Percentiles rank a stretch among this genome's conserved stretches.
Evolutionary conservation across 2,113 vertebrate species (phyloP).

Genomic region (Nannobrachium achirus): DNA sequence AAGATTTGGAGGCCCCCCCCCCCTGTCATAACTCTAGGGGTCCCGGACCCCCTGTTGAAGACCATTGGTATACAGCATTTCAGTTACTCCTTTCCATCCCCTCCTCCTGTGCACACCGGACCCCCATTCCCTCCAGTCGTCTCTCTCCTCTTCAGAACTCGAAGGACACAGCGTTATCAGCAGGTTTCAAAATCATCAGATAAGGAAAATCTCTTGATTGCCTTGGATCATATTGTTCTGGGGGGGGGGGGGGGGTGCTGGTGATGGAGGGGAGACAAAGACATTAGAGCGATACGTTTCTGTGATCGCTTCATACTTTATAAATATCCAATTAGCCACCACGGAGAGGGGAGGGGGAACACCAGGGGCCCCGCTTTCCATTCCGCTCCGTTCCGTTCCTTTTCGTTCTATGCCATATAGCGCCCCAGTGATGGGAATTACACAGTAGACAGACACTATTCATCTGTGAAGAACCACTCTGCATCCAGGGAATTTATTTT

Average conservation of each 20-base stretch:
- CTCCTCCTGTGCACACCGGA: neutral
- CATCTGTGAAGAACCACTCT: constrained; percentile 51
- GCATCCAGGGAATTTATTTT: constrained; percentile 58
- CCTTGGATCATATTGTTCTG: constrained; percentile 57
- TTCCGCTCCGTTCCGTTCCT: too few relatives aligned
- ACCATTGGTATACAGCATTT: too few relatives aligned
- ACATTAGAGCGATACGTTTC: constrained; percentile 36
- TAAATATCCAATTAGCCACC: constrained; percentile 57
- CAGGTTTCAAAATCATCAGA: constrained; percentile 44
- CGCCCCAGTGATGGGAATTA: neutral
- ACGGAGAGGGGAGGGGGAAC: neutral
- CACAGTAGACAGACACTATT: constrained; percentile 12
- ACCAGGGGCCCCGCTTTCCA: constrained; percentile 1
- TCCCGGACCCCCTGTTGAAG: too few relatives aligned
- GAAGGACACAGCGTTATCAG: constrained; percentile 27
- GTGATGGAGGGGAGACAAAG: constrained; percentile 42
- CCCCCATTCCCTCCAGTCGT: neutral
- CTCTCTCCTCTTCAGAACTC: neutral
- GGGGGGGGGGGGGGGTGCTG: constrained; percentile 9
- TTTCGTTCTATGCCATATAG: too few relatives aligned
- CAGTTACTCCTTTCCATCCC: too few relatives aligned
- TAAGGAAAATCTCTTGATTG: constrained; percentile 52
- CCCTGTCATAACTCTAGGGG: too few relatives aligned
- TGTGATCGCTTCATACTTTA: constrained; percentile 47
- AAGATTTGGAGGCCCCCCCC: too few relatives aligned